Conservation (phyloP, 2,113 vertebrate genomes). For the Cynocephalus volans region DNA sequence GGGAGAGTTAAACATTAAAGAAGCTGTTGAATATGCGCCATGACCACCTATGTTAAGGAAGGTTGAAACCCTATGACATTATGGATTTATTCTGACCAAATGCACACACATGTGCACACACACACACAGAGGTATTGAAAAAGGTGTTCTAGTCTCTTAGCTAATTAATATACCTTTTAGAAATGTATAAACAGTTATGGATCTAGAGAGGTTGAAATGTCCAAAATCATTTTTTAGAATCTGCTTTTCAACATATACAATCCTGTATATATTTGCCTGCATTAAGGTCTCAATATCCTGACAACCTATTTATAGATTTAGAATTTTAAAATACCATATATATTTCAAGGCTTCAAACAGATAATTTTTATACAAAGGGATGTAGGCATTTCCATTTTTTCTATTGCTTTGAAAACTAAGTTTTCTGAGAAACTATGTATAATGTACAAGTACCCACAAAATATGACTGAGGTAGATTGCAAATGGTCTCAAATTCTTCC, state of each 20-base stretch:
- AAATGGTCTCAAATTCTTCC: background rate
- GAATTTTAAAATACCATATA: background rate
- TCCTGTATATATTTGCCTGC: background rate
- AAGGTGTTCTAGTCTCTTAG: background rate
- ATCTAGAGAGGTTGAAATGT: background rate
- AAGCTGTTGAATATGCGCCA: background rate
- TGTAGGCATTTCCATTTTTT: background rate
- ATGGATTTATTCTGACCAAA: background rate
- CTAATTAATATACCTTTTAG: background rate
- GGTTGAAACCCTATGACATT: background rate
- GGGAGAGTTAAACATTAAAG: background rate
- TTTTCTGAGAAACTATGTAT: constrained; percentile 5
- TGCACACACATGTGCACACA: fast-evolving
- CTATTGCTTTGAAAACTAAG: constrained; percentile 28
- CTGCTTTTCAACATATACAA: background rate
- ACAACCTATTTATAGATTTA: constrained; percentile 38
- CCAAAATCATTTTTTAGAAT: constrained; percentile 40
- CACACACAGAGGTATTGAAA: background rate
- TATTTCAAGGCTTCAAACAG: background rate
- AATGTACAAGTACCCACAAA: background rate
- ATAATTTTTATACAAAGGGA: constrained; percentile 40
- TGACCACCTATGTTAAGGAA: background rate
- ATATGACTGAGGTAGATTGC: background rate
- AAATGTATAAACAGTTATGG: background rate
- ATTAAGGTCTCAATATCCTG: constrained; percentile 40